Evolutionary conservation across 1,140 invertebrate genomes (phyloP), one percentile per base, ranked within the genome.

Genomic region (Diachasmimorpha longicaudata): DNA sequence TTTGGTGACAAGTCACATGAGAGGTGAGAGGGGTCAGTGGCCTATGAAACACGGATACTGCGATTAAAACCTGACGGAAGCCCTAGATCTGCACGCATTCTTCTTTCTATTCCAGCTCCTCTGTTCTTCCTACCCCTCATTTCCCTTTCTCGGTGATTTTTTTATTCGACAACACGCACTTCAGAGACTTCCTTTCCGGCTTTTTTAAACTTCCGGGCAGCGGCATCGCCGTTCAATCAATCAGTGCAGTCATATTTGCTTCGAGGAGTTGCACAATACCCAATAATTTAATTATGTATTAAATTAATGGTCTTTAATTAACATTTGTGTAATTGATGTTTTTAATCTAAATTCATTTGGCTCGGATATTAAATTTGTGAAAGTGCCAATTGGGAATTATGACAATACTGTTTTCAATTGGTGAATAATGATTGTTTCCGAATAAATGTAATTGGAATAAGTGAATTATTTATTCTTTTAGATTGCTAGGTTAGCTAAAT

Each of bases 1-100:
- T 75, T 72, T 16, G 48, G 48, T 9, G 6, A 11, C 9, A 42
- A 42, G 39, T 42, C 11, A 52, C 21, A 21, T 46, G 66, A 66
- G 48, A 72, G 44, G 58, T 39, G 67, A 63, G 55, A 73, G 72
- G 73, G 73, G 72, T 75, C 74, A 77, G 72, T 77, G 74, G 74
- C 76, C 78, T 75, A 74, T 77, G 75, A 77, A 74, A 79, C 75
- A 13, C 36, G 13, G 44, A 71, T 71, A 44, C 23, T 31, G 6
- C 37, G 16, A 39, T 46, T 48, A 44, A 55, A 48, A 16, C n/a
- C 66, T 16, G 8, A 4, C 48, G 1, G 66, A 68, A 68, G 36
- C 66, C 66, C 66, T 36, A 66, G 5, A 36, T 39, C 31, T 37
- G 36, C 66, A 68, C 66, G 66, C 66, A 68, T 36, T 37, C 16